Base-by-base conservation (phyloP, 2,888 invertebrate species). In the Tetranychus truncatus region DNA sequence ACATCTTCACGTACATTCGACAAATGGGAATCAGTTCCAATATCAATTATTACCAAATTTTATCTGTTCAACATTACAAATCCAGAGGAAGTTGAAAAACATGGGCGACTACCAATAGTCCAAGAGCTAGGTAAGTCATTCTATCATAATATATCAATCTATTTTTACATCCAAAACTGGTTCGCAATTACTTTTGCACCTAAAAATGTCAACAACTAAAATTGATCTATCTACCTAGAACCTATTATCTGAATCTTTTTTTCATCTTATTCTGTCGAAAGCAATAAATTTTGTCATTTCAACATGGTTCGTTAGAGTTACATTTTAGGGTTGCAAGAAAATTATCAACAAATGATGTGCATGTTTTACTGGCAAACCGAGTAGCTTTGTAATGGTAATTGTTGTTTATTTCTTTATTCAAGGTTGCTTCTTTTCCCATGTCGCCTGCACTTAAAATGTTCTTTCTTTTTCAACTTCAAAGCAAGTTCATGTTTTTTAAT, bases 21-120 rank as follows among this genome's bases (percentile, higher is more conserved):
- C 15, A 75, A 73, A 20, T 77, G 77, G 77, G n/a, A 65, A 44
- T 20, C 20, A 15, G 72, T 75, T 9, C 76, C 77, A 18, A 20
- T 77, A 21, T 73, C 76, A 44, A 77, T 77, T 44, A 21, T 66
- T 18, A 69, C 66, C 45, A 66, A 69, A 8, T 65, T 77, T 44
- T 77, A 73, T 24, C 4, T 77, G 15, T 77, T 72, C 45, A 77
- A 77, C n/a, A 66, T 74, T 7, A 77, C 76, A 1, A 77, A 77
- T 45, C 69, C 72, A 6, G 76, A 77, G 15, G 72, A 67, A 4
- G 69, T 77, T 6, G 5, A 65, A 1, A 24, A 46, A 6, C 2
- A 71, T 21, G 72, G 72, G 1, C 45, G 15, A 21, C 66, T 75
- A n/a, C 77, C 77, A 7, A 67, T 7, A 11, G 71, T 77, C n/a